Evolutionary conservation across 2,113 vertebrate genomes (phyloP).

Genomic region (Drymodes brunneopygia): DNA sequence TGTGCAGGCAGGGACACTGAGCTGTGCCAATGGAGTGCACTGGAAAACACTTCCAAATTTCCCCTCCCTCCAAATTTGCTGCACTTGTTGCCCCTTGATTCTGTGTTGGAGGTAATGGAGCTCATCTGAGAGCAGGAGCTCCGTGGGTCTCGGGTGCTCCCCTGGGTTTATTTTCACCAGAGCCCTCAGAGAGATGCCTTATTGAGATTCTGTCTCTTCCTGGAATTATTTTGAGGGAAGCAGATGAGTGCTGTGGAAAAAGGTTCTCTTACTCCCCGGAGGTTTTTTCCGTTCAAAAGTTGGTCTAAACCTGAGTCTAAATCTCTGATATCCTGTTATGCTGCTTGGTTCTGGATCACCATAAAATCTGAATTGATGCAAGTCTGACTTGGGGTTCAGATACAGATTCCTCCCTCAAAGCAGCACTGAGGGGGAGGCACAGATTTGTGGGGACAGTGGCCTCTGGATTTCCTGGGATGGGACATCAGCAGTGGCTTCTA

Average conservation of each 20-base stretch:
- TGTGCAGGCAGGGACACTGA: neutral
- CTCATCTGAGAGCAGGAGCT: neutral
- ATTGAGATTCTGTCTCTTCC: neutral
- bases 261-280: neutral
- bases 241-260: neutral
- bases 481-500: neutral
- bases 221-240: neutral
- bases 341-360: neutral
- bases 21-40: fast-evolving
- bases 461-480: neutral
- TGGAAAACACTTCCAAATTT: neutral
- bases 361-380: neutral
- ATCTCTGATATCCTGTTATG: neutral
- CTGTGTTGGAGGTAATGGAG: neutral
- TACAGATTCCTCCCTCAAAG: neutral
- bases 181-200: neutral
- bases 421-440: neutral
- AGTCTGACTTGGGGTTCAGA: neutral
- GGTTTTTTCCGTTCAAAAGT: neutral
- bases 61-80: neutral
- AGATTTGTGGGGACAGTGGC: neutral
- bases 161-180: neutral
- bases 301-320: neutral
- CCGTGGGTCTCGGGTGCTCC: neutral
- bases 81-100: neutral